Evolutionary conservation across 2,888 invertebrate species (phyloP).

Genomic region (Hydriomena furcata): DNA sequence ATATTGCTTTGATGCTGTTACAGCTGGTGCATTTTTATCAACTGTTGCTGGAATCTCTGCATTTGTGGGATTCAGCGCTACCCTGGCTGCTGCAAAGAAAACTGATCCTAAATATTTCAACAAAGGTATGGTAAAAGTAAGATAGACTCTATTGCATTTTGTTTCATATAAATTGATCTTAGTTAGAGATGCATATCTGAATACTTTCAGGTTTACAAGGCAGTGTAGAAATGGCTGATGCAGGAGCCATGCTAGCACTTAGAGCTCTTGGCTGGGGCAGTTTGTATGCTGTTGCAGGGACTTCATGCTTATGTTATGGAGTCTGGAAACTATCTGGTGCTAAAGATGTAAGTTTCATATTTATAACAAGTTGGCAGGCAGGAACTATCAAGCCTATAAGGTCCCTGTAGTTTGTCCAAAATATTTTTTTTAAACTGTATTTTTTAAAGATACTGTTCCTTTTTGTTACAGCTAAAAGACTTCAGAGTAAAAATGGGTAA

Average conservation of each 20-base stretch:
- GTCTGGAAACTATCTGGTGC: slow-evolving; percentile 96
- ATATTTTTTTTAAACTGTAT: no score
- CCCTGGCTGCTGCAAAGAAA: slow-evolving; percentile 90
- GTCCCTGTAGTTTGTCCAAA: no score
- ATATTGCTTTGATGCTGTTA: slow-evolving; percentile 31
- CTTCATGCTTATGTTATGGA: slow-evolving; percentile 90
- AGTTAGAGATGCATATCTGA: neutral
- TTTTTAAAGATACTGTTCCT: no score
- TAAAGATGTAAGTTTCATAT: slow-evolving; percentile 85
- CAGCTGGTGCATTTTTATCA: slow-evolving; percentile 88
- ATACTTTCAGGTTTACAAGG: slow-evolving; percentile 77
- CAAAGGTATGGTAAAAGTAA: slow-evolving; percentile 85
- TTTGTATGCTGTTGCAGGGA: slow-evolving; percentile 93
- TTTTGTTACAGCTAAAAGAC: slow-evolving; percentile 87
- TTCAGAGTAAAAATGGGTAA: slow-evolving; percentile 92
- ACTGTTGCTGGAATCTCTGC: slow-evolving; percentile 91
- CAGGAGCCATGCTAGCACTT: slow-evolving; percentile 90
- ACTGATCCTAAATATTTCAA: slow-evolving; percentile 91
- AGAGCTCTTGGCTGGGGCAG: slow-evolving; percentile 95
- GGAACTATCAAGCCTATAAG: no score
- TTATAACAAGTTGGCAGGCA: no score
- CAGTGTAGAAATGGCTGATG: slow-evolving; percentile 86
- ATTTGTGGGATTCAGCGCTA: slow-evolving; percentile 91
- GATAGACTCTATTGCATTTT: no score
- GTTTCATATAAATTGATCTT: slow-evolving; percentile 1